A percentile compares a stretch with the other conserved stretches of the same genome.
phyloP scores from a whole-genome alignment of 2,113 vertebrate species.

The Equus przewalskii region DNA sequence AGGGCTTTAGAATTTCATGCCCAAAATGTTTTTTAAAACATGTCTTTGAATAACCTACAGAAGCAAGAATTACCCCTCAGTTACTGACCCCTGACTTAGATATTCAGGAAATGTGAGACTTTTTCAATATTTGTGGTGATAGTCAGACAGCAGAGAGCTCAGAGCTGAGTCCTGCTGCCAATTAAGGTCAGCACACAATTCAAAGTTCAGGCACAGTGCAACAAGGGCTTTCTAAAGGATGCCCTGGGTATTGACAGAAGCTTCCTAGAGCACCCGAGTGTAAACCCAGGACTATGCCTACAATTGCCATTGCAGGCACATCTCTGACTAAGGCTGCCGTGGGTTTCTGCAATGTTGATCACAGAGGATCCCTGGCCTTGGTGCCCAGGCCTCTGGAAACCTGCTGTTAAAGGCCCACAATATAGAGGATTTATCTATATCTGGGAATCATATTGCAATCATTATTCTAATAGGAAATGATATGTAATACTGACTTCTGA shows the following conservation, averaged over 20 bases:
- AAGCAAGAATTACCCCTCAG: not conserved
- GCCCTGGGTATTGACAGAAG: not conserved
- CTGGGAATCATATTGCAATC: not conserved
- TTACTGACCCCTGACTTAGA: not conserved
- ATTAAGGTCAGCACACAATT: not conserved
- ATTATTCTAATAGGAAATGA: not conserved
- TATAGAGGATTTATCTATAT: not conserved
- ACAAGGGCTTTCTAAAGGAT: conserved; percentile 14
- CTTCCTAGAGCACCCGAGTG: not conserved
- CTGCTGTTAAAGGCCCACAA: not conserved
- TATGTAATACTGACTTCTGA: not conserved
- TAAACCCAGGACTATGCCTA: not conserved
- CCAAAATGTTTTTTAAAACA: not conserved
- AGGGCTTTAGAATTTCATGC: not conserved
- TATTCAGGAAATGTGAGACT: not conserved
- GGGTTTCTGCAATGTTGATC: not conserved
- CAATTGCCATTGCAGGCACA: not conserved
- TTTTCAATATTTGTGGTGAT: not conserved
- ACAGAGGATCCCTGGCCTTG: not conserved
- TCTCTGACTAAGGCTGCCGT: not conserved
- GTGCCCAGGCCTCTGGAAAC: not conserved
- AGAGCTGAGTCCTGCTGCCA: not conserved
- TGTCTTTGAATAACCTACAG: not conserved
- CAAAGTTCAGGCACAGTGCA: not conserved
- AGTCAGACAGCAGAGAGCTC: not conserved